These are phyloP conservation scores for Cercopithecus mona DNA, from an alignment of 2,113 vertebrate species.

Conservation along the genomic window DNA sequence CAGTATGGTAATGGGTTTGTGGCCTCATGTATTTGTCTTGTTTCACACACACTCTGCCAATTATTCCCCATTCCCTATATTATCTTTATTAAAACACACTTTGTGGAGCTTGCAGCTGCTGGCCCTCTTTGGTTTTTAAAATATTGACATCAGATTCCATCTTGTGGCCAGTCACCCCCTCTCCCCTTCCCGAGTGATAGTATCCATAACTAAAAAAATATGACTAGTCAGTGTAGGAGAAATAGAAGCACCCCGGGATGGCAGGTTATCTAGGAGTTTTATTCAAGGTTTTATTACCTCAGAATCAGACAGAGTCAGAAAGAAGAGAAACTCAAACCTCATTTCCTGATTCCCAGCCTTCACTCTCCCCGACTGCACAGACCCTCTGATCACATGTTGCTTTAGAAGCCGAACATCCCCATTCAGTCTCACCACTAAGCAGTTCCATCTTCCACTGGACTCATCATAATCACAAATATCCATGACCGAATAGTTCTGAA, in stretches of 20 bases:
- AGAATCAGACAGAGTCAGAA: not conserved
- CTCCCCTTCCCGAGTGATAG: not conserved
- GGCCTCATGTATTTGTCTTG: not conserved
- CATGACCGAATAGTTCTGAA: slow-evolving; percentile 87
- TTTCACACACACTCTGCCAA: not conserved
- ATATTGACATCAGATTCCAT: not conserved
- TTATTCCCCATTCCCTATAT: not conserved
- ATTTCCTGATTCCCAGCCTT: not conserved
- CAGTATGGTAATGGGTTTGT: not conserved
- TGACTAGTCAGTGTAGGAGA: not conserved
- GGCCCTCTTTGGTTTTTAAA: not conserved
- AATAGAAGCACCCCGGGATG: not conserved
- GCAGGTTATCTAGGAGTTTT: not conserved
- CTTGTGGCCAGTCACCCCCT: not conserved
- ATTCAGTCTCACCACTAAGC: slow-evolving; percentile 78
- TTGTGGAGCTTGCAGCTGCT: not conserved
- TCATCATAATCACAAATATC: slow-evolving; percentile 81
- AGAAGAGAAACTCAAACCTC: not conserved
- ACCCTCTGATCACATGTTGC: not conserved
- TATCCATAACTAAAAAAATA: not conserved
- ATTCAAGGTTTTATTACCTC: not conserved
- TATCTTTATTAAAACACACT: not conserved
- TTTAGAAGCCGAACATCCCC: not conserved
- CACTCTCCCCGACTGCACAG: not conserved
- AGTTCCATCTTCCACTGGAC: slow-evolving; percentile 68